These are phyloP conservation scores for Apotomis capreana DNA, from an alignment of 2,888 invertebrate genomes.

Conservation along the genomic window DNA sequence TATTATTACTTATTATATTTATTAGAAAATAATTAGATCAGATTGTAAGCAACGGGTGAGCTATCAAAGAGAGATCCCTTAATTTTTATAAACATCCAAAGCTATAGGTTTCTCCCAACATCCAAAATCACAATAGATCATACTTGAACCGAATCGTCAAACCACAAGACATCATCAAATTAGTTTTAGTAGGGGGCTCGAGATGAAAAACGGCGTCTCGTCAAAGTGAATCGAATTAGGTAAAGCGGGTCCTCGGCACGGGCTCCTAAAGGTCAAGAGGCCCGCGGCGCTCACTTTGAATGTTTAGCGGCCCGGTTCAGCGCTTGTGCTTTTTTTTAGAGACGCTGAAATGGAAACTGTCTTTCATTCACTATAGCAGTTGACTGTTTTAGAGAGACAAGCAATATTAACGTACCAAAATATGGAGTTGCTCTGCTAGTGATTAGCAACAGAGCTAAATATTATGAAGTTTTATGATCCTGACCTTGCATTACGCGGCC, in stretches of 20 bases:
- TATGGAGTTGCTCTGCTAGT: too few species aligned
- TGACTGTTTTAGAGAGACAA: too few species aligned
- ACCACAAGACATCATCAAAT: neutral
- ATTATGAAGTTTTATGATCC: too few species aligned
- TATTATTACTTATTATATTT: too few species aligned
- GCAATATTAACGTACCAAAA: too few species aligned
- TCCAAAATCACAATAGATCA: neutral
- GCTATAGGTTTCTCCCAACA: too few species aligned
- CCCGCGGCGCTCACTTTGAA: slow-evolving; percentile 43
- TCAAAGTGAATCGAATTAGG: slow-evolving; percentile 52
- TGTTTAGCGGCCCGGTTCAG: slow-evolving; percentile 25
- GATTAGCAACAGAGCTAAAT: too few species aligned
- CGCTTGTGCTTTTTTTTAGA: neutral
- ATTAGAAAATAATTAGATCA: too few species aligned
- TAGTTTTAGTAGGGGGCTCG: neutral
- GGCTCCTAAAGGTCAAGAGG: slow-evolving; percentile 31
- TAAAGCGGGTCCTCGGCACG: slow-evolving; percentile 46
- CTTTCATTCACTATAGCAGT: neutral
- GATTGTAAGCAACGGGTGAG: too few species aligned
- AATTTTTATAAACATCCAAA: too few species aligned
- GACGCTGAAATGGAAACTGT: neutral
- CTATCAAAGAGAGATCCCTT: too few species aligned
- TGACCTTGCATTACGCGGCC: too few species aligned
- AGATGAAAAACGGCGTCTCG: slow-evolving; percentile 11
- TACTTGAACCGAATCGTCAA: neutral